Conservation (phyloP, 2,888 invertebrate species). For the Drosophila paramelanica region DNA sequence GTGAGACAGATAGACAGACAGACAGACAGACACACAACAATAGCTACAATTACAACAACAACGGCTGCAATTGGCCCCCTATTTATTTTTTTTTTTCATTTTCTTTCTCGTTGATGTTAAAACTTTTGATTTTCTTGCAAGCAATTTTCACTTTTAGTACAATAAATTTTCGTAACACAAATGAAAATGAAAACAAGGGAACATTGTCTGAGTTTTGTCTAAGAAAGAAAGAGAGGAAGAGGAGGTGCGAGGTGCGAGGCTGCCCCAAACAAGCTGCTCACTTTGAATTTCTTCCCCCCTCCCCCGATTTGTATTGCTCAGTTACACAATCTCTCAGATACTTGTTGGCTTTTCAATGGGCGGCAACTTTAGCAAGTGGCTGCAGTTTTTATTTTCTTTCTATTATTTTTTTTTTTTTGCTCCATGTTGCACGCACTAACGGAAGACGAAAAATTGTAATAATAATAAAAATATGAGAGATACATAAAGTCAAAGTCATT, state of each 20-base stretch:
- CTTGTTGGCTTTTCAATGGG: slow-evolving; percentile 16
- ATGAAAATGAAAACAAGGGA: slow-evolving; percentile 60
- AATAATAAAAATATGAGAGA: not conserved
- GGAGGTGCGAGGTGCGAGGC: slow-evolving; percentile 12
- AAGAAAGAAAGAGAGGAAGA: not conserved
- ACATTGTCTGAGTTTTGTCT: slow-evolving; percentile 40
- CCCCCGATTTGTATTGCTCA: slow-evolving; percentile 1
- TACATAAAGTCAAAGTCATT: slow-evolving; percentile 60
- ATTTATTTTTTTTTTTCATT: slow-evolving; percentile 8
- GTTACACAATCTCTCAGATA: slow-evolving; percentile 56
- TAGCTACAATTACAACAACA: slow-evolving; percentile 2
- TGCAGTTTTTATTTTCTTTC: slow-evolving; percentile 17
- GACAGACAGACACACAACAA: slow-evolving; percentile 5
- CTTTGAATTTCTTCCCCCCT: slow-evolving; percentile 1
- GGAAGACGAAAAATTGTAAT: slow-evolving; percentile 41
- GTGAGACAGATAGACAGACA: slow-evolving; percentile 4
- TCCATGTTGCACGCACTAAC: slow-evolving; percentile 52
- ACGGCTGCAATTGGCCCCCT: slow-evolving; percentile 13
- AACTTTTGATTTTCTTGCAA: slow-evolving; percentile 32
- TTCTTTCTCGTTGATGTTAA: slow-evolving; percentile 8
- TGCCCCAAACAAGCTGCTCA: not conserved
- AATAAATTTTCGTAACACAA: slow-evolving; percentile 68
- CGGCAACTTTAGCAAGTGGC: slow-evolving; percentile 36
- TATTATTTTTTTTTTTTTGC: slow-evolving; percentile 4
- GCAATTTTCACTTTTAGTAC: slow-evolving; percentile 79